phyloP scores from a whole-genome alignment of 2,113 vertebrate species.

The Promerops cafer region DNA sequence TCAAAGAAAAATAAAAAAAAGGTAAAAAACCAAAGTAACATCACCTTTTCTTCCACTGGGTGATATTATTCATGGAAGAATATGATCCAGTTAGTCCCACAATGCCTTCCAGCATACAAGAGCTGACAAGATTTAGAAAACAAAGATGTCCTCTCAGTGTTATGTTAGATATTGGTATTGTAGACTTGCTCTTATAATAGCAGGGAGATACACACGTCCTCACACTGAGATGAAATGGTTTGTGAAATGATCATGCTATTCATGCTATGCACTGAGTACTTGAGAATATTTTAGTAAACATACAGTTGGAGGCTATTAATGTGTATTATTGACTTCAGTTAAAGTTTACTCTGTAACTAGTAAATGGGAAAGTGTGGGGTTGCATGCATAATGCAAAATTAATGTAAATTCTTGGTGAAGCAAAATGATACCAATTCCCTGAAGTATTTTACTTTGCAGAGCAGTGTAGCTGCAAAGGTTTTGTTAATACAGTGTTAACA shows the following conservation, averaged over 20 bases:
- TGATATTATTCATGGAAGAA: not conserved
- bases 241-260: conserved; percentile 1
- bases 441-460: not conserved
- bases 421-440: not conserved
- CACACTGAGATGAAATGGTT: not conserved
- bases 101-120: not conserved
- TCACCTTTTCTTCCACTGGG: not conserved
- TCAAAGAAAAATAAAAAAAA: not conserved
- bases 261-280: not conserved
- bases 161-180: not conserved
- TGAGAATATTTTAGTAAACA: not conserved
- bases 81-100: not conserved
- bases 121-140: not conserved
- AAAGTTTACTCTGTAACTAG: not conserved
- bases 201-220: not conserved
- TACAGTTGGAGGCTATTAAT: not conserved
- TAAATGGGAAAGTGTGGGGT: not conserved
- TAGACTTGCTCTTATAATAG: not conserved
- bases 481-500: not conserved
- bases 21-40: not conserved
- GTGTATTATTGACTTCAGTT: conserved; percentile 26
- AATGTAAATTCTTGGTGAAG: not conserved
- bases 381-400: not conserved
- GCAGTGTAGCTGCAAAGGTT: not conserved
- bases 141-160: not conserved